Evolutionary conservation across 2,113 vertebrate genomes (phyloP).

Genomic region (Holacanthus passer): DNA sequence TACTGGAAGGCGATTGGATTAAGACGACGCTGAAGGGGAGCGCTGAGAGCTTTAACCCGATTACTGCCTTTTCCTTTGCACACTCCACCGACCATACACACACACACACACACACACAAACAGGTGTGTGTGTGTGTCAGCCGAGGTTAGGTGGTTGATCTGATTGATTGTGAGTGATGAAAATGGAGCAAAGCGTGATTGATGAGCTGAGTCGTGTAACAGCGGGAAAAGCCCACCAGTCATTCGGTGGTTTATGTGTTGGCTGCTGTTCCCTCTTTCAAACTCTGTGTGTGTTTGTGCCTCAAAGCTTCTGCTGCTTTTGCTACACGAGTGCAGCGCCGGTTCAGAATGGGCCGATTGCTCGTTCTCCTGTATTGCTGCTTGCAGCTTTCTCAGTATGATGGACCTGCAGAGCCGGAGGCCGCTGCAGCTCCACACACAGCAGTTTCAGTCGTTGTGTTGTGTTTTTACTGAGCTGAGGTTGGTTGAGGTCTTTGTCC

Average conservation of each 20-base stretch:
- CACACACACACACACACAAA: neutral
- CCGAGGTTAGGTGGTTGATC: slow-evolving; percentile 37
- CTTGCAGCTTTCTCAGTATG: too few relatives aligned
- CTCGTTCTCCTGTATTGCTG: too few relatives aligned
- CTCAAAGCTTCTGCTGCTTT: neutral
- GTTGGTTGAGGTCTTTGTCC: too few relatives aligned
- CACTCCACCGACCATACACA: neutral
- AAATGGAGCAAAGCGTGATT: slow-evolving; percentile 51
- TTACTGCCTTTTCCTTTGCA: slow-evolving; percentile 50
- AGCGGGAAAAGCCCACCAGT: slow-evolving; percentile 23
- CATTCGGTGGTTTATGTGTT: neutral
- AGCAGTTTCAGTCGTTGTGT: too few relatives aligned
- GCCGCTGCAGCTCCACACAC: too few relatives aligned
- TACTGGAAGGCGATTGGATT: slow-evolving; percentile 72
- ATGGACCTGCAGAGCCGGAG: too few relatives aligned
- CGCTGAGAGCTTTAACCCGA: slow-evolving; percentile 68
- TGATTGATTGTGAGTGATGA: slow-evolving; percentile 59
- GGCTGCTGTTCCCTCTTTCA: neutral
- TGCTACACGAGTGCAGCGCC: too few relatives aligned
- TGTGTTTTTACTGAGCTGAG: too few relatives aligned
- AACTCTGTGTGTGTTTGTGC: too few relatives aligned
- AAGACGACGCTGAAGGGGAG: slow-evolving; percentile 43
- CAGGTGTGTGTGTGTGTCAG: neutral
- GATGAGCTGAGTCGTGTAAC: slow-evolving; percentile 33
- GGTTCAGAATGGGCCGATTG: too few relatives aligned